Conservation (phyloP, 35 echinoderm and acorn worm species). For the Apostichopus californicus region DNA sequence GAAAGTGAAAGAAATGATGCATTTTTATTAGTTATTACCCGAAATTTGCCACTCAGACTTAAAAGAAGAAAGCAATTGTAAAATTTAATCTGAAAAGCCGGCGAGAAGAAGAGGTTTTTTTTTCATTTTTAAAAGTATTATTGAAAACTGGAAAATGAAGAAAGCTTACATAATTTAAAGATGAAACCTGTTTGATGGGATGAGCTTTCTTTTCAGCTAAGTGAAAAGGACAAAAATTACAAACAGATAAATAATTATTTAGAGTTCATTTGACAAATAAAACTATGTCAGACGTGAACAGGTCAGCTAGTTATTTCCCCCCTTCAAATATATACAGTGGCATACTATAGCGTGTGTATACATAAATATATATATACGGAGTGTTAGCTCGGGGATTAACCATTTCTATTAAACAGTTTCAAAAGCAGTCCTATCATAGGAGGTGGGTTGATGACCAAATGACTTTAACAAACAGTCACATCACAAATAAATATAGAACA, state of each 20-base stretch:
- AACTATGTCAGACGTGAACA: background rate
- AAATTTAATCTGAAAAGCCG: constrained; percentile 23
- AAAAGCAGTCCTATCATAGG: too few relatives aligned
- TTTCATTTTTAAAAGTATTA: background rate
- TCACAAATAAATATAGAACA: too few relatives aligned
- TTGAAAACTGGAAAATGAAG: constrained; percentile 6
- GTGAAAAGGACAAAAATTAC: background rate
- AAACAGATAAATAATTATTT: background rate
- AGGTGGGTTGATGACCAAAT: too few relatives aligned
- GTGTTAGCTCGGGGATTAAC: too few relatives aligned
- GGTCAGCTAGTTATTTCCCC: background rate
- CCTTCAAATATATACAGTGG: too few relatives aligned
- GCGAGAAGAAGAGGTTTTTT: background rate
- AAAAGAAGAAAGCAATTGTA: constrained; percentile 16
- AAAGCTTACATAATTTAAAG: constrained; percentile 15
- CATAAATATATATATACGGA: too few relatives aligned
- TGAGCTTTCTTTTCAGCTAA: background rate
- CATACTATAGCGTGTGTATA: too few relatives aligned
- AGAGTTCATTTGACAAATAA: background rate
- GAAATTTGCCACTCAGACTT: background rate
- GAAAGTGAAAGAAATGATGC: background rate
- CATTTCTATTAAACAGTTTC: too few relatives aligned
- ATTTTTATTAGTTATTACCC: background rate
- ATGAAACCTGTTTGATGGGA: background rate
- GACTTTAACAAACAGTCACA: too few relatives aligned